These are phyloP conservation scores for Siphamia tubifer DNA, from an alignment of 2,113 vertebrate species.

Conservation along the genomic window DNA sequence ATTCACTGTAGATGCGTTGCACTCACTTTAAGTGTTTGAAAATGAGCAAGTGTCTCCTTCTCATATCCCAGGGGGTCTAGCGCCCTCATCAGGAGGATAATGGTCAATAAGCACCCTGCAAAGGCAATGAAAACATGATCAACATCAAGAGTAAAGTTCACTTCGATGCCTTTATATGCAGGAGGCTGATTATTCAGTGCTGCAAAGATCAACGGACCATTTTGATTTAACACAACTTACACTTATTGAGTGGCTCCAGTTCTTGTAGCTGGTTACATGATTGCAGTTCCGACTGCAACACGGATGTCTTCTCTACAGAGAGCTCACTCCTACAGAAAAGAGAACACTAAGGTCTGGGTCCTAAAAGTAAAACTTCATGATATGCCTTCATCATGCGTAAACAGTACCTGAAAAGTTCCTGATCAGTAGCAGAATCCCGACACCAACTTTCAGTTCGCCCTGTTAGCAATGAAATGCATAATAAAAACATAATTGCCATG, in stretches of 20 bases:
- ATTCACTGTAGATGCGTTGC: not conserved
- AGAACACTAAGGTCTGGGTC: not conserved
- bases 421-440: slow-evolving; percentile 86
- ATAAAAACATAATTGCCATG: too few relatives aligned
- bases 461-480: slow-evolving; percentile 42
- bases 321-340: slow-evolving; percentile 82
- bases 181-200: not conserved
- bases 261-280: slow-evolving; percentile 90
- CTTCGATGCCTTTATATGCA: not conserved
- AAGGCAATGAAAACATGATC: not conserved
- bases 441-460: slow-evolving; percentile 85
- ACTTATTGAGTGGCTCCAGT: slow-evolving; percentile 92
- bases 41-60: slow-evolving; percentile 85
- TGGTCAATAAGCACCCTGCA: slow-evolving; percentile 89
- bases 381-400: not conserved
- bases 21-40: slow-evolving; percentile 84
- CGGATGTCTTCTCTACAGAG: slow-evolving; percentile 87
- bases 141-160: not conserved
- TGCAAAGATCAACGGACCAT: not conserved
- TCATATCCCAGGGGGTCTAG: slow-evolving; percentile 91
- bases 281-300: slow-evolving; percentile 87
- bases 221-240: slow-evolving; percentile 64
- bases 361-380: not conserved
- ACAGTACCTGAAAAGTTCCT: slow-evolving; percentile 87
- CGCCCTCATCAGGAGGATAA: slow-evolving; percentile 90